Evolutionary conservation across 2,797 vertebrate species (phyloP).

Genomic region (Hypotaenidia okinawae): DNA sequence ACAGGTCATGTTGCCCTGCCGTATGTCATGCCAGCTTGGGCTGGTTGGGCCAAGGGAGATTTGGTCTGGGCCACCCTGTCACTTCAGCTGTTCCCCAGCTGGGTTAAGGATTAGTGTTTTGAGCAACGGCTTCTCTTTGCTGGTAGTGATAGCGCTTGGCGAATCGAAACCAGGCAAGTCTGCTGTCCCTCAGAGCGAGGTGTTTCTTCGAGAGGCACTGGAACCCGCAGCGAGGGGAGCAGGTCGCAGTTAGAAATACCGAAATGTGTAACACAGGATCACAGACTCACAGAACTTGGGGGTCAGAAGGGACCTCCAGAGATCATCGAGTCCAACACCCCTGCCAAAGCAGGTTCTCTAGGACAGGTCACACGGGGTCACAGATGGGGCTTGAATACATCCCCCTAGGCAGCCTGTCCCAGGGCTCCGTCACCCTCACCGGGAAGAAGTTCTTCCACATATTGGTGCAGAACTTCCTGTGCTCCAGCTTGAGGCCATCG

Average conservation of each 20-base stretch:
- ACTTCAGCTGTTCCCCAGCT: neutral
- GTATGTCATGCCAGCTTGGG: neutral
- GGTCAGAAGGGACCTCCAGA: too few species aligned
- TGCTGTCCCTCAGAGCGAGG: neutral
- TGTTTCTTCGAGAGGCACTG: neutral
- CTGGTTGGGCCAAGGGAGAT: neutral
- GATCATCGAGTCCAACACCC: too few species aligned
- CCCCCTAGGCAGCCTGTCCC: too few species aligned
- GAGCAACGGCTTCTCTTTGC: neutral
- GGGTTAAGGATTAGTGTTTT: neutral
- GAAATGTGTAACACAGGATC: neutral
- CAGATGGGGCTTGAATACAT: too few species aligned
- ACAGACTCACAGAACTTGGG: too few species aligned
- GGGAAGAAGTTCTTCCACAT: too few species aligned
- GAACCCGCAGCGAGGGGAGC: neutral
- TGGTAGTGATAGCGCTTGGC: neutral
- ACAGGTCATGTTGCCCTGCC: neutral
- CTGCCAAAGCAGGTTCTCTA: too few species aligned
- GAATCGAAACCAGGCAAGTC: neutral
- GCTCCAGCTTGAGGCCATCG: too few species aligned
- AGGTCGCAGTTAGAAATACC: neutral
- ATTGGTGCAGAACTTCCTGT: too few species aligned
- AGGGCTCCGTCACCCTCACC: too few species aligned
- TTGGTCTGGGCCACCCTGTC: neutral
- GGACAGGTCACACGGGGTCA: too few species aligned